phyloP scores from a whole-genome alignment of 2,888 invertebrate species.

The Galeopsomyia nigrocyanea region DNA sequence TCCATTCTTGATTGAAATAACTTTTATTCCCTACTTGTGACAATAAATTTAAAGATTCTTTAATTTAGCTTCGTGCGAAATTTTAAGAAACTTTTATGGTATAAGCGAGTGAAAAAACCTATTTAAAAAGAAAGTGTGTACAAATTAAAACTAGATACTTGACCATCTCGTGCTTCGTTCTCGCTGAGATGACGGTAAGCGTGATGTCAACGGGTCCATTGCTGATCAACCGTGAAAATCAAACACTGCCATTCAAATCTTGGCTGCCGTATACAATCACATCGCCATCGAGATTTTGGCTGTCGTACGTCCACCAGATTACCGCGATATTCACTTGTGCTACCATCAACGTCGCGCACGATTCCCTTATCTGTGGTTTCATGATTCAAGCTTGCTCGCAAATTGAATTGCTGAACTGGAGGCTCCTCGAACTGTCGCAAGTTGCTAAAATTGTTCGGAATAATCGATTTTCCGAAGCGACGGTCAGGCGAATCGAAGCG shows the following conservation, averaged over 20 bases:
- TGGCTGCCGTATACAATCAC: conserved; percentile 19
- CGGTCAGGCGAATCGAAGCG: no score
- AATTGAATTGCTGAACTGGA: neutral
- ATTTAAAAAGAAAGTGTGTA: neutral
- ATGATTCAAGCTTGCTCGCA: neutral
- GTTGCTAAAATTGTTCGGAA: no score
- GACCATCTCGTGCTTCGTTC: conserved; percentile 3
- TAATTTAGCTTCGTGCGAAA: no score
- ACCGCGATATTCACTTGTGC: conserved; percentile 2
- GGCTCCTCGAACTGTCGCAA: no score
- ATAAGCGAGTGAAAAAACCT: no score
- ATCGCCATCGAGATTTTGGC: neutral
- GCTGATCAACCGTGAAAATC: neutral
- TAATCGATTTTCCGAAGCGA: neutral
- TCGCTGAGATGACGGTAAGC: conserved; percentile 19
- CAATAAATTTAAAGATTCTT: no score
- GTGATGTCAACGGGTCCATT: conserved; percentile 9
- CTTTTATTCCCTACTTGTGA: no score
- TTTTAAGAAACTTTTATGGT: no score
- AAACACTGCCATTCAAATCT: conserved; percentile 18
- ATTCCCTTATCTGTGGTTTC: conserved; percentile 15
- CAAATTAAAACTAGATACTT: neutral
- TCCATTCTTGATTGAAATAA: no score
- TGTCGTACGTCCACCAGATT: conserved; percentile 22
- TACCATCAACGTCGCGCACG: conserved; percentile 14